A percentile compares a stretch with the other conserved stretches of the same genome.
Evolutionary conservation across 2,797 vertebrate species (phyloP).

Genomic region (Myotis vivesi): DNA sequence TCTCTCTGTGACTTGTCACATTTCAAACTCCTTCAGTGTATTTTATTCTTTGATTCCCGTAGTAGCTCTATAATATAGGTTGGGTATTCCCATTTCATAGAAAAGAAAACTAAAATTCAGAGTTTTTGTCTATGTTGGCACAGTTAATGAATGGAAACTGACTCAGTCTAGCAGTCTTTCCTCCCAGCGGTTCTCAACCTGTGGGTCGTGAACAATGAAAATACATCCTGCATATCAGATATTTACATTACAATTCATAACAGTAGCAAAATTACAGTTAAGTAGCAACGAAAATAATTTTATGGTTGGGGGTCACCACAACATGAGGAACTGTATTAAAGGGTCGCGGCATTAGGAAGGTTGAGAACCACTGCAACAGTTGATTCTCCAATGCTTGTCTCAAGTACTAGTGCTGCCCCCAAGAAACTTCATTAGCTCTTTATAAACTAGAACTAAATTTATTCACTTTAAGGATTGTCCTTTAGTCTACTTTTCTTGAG

Average conservation of each 20-base stretch:
- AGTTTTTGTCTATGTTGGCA: background rate
- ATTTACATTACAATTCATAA: too few species aligned
- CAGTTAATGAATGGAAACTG: background rate
- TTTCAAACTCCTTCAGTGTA: background rate
- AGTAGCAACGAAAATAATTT: too few species aligned
- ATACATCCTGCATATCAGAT: too few species aligned
- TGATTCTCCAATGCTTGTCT: slow-evolving; percentile 12
- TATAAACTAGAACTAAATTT: slow-evolving; percentile 28
- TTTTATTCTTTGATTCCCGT: background rate
- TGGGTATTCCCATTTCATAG: background rate
- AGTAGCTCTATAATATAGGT: background rate
- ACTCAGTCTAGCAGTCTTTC: background rate
- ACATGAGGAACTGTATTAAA: too few species aligned
- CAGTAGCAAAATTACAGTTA: too few species aligned
- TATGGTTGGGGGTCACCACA: too few species aligned
- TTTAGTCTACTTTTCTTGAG: background rate
- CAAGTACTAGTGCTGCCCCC: background rate
- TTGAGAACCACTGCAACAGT: background rate
- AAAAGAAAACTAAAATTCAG: slow-evolving; percentile 10
- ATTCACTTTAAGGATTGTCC: background rate
- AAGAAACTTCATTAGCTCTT: background rate
- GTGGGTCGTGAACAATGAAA: too few species aligned
- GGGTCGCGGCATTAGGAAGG: too few species aligned
- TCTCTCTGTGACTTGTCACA: slow-evolving; percentile 12
- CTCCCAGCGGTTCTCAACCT: background rate